Base-by-base conservation (phyloP, 2,888 invertebrate genomes). In the Drosophila setosimentum region DNA sequence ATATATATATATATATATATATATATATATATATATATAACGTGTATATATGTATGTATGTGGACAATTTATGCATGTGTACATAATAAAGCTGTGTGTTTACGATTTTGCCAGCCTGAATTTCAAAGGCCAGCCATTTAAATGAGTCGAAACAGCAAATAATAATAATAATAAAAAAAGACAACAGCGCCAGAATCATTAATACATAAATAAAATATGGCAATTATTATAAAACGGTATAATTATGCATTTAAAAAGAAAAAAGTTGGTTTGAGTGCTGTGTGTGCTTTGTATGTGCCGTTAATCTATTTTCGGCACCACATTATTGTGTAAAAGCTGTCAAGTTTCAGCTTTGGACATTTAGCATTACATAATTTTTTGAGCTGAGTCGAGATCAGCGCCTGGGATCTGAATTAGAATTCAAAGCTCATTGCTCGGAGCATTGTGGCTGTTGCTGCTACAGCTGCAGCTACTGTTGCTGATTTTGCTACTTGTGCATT, bases 91-190 rank as follows among this genome's bases (percentile, higher is more conserved):
- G 61, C 64, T 55, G 18, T 24, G 27, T 70, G 33, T 78, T 73
- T 77, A 77, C 60, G 78, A 73, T 77, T 65, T 62, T 66, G 77
- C 48, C 65, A 33, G 73, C 45, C 45, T 61, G n/a, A 63, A 70
- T 55, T 67, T 35, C 54, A 78, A 78, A 79, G 64, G 78, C 79
- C 75, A 78, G 48, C 51, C 24, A 69, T 70, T 70, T 69, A 70
- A 70, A 69, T 71, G 70, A 71, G 51, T 21, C 37, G 29, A 65
- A 51, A 24, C n/a, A 16, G 37, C n/a, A 30, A 48, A 13, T n/a
- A 29, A 29, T 11, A 50, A 29, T 5, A 27, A 24, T 50, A 29
- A 50, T 27, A 13, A 45, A 3, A 11, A 51, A 27, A 24, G n/a
- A 33, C 29, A 55, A 53, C 57, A 30, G 29, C 57, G 16, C 8